Evolutionary conservation across 2,113 vertebrate genomes (phyloP).

Genomic region (Laterallus jamaicensis): DNA sequence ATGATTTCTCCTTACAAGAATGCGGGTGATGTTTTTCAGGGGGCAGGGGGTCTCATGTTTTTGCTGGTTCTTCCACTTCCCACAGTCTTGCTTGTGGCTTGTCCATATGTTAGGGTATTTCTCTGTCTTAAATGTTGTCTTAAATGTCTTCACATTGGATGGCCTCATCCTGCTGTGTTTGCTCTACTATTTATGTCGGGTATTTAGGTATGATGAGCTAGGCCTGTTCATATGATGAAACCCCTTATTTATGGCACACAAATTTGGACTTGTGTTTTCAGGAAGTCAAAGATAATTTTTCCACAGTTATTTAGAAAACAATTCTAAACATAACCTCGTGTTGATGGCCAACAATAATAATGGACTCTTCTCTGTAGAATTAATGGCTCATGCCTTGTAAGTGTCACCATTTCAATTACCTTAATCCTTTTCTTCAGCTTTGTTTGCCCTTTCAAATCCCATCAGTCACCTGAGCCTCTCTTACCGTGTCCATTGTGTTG

Average conservation of each 20-base stretch:
- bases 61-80: conserved; percentile 1
- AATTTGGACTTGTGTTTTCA: not conserved
- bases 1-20: not conserved
- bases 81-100: not conserved
- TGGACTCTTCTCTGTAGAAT: not conserved
- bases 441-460: conserved; percentile 9
- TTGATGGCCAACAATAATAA: not conserved
- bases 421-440: conserved; percentile 17
- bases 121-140: not conserved
- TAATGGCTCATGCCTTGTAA: not conserved
- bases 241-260: not conserved
- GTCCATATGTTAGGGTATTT: conserved; percentile 8
- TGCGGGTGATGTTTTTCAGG: not conserved
- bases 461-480: not conserved
- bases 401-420: not conserved
- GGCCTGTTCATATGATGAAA: not conserved
- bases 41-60: not conserved
- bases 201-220: not conserved
- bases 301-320: not conserved
- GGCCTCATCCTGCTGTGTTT: not conserved
- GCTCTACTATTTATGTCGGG: not conserved
- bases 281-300: not conserved
- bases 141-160: not conserved
- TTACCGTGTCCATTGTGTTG: not conserved
- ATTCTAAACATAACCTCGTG: not conserved